A percentile compares a stretch with the other conserved stretches of the same genome.
These are phyloP conservation scores for Macrobrachium rosenbergii DNA, from an alignment of 1,140 invertebrate genomes.

Conservation along the genomic window DNA sequence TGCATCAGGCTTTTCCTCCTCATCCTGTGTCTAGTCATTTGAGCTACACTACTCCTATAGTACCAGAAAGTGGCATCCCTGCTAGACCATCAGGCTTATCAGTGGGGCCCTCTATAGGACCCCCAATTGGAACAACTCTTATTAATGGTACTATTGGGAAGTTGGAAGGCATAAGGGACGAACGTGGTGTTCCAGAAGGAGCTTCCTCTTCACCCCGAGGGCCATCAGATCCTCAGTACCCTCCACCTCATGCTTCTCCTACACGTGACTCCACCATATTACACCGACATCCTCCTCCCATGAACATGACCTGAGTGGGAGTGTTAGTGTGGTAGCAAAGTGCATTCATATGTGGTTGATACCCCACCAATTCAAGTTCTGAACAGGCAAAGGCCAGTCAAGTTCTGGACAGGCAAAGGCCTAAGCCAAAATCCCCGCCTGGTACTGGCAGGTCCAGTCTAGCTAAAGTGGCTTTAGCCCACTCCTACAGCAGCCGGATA, in stretches of 20 bases:
- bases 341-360: constrained; percentile 21
- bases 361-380: constrained; percentile 19
- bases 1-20: constrained; percentile 4
- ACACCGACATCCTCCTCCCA: constrained; percentile 45
- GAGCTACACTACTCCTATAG: constrained; percentile 66
- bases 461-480: constrained; percentile 1
- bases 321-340: constrained; percentile 12
- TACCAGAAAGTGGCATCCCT: constrained; percentile 45
- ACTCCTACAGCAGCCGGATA: constrained; percentile 7
- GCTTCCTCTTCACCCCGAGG: constrained; percentile 65
- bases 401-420: background rate
- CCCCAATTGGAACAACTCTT: constrained; percentile 43
- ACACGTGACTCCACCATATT: constrained; percentile 38
- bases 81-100: constrained; percentile 32
- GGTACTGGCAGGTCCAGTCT: constrained; percentile 35
- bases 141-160: constrained; percentile 60
- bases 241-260: constrained; percentile 48
- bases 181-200: constrained; percentile 62
- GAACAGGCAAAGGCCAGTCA: background rate
- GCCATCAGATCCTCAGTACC: constrained; percentile 60
- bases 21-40: constrained; percentile 61
- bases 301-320: constrained; percentile 55
- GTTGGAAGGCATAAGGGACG: constrained; percentile 54
- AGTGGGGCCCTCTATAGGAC: constrained; percentile 28
- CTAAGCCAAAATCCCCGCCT: constrained; percentile 23